Evolutionary conservation across 2,113 vertebrate genomes (phyloP).

Genomic region (Saccopteryx bilineata): DNA sequence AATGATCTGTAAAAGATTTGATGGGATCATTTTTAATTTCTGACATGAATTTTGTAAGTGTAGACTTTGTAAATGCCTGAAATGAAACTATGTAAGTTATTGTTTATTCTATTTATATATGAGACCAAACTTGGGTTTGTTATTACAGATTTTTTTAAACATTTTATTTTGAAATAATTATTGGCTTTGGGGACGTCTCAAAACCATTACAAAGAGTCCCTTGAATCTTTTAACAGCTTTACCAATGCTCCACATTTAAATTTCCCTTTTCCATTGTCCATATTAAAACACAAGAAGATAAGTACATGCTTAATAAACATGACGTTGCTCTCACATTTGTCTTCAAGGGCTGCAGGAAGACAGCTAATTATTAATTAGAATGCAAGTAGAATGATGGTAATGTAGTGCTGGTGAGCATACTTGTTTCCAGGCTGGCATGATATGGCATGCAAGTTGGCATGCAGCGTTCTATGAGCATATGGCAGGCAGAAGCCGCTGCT

Average conservation of each 20-base stretch:
- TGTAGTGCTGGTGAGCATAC: conserved; percentile 73
- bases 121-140: not conserved
- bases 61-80: not conserved
- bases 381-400: conserved; percentile 68
- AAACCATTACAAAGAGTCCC: not conserved
- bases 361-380: conserved; percentile 73
- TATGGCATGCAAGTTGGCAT: conserved; percentile 84
- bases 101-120: not conserved
- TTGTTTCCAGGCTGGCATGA: conserved; percentile 79
- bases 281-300: conserved; percentile 45
- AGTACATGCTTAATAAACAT: conserved; percentile 63
- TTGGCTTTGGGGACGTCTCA: conserved; percentile 4
- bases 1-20: not conserved
- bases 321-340: conserved; percentile 66
- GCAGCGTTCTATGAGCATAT: conserved; percentile 77
- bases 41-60: not conserved
- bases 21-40: not conserved
- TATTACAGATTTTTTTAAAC: not conserved
- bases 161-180: conserved; percentile 52
- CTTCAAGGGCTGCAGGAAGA: conserved; percentile 65
- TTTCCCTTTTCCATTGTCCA: conserved; percentile 6
- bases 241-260: not conserved
- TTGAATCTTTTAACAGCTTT: conserved; percentile 26
- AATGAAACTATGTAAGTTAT: not conserved
- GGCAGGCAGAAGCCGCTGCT: conserved; percentile 81